Evolutionary conservation across 2,888 invertebrate genomes (phyloP).

Genomic region (Dione juno): DNA sequence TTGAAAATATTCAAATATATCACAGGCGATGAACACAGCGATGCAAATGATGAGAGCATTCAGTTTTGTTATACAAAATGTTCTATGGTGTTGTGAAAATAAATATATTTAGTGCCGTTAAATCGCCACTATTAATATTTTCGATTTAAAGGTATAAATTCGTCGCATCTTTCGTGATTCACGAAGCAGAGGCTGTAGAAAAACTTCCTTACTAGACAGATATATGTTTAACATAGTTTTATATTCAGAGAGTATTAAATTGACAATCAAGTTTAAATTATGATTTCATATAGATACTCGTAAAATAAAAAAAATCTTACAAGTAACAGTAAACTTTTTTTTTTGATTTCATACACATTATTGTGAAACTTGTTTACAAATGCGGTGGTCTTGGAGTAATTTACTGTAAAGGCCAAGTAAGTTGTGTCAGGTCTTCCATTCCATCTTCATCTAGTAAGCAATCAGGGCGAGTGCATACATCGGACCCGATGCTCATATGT

Average conservation of each 20-base stretch:
- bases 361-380: background rate
- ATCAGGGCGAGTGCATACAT: slow-evolving; percentile 69
- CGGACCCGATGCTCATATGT: slow-evolving; percentile 54
- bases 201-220: background rate
- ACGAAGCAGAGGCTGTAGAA: background rate
- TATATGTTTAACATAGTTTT: background rate
- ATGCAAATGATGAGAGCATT: slow-evolving; percentile 65
- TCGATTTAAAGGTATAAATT: no score
- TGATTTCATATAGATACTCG: no score
- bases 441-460: slow-evolving; percentile 53
- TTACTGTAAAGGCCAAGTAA: slow-evolving; percentile 41
- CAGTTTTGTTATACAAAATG: slow-evolving; percentile 57
- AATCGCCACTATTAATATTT: background rate
- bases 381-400: background rate
- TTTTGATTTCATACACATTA: background rate
- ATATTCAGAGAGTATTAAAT: no score
- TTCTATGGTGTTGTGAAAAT: slow-evolving; percentile 34
- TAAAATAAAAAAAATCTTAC: no score
- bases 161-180: background rate
- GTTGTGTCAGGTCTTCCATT: slow-evolving; percentile 50
- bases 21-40: slow-evolving; percentile 55
- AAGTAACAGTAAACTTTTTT: no score
- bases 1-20: slow-evolving; percentile 53
- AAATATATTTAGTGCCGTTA: slow-evolving; percentile 15
- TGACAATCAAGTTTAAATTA: background rate